Base-by-base conservation (phyloP, 1,140 invertebrate genomes). In the Pteromalus puparum region DNA sequence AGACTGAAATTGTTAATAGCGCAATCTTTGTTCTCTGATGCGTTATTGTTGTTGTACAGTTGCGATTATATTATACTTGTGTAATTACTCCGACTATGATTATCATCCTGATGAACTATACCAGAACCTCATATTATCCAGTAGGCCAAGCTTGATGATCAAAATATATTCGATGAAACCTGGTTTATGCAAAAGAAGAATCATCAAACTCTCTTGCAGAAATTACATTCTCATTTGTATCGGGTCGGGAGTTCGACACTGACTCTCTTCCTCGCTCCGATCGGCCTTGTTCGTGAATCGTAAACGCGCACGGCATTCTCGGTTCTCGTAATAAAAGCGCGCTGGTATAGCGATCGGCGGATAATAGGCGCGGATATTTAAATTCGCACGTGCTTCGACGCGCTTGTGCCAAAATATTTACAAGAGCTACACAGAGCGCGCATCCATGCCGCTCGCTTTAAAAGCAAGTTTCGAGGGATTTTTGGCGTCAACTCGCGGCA, bases 391-490 rank as follows among this genome's bases (percentile, higher is more conserved):
- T 67, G 30, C n/a, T 82, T 70, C 15, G 42, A 21, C 28, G 78
- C 4, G n/a, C 26, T 4, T 26, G 30, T 85, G 84, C 34, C 65
- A 61, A 78, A 80, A 86, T 76, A 83, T 77, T 77, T 83, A 83
- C 75, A 67, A 61, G 48, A 82, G 6, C 28, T 34, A n/a, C 28
- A 61, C 72, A 21, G 13, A 21, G 30, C 73, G 24, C 46, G 34
- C 24, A 21, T 67, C 13, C 24, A 34, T 34, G 4, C 67, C 26
- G 24, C 67, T 26, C 67, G 67, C 67, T 15, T 21, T 10, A 24
- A 26, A 70, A 26, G 30, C 30, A 5, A 7, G 5, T 42, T 42
- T 42, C 7, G 38, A 42, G 38, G 13, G 13, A 34, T 81, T 81
- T 74, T 10, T 30, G 78, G 26, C 21, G n/a, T 1, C 6, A 0